phyloP scores from a whole-genome alignment of 2,888 invertebrate species.

The Hymenopus coronatus region DNA sequence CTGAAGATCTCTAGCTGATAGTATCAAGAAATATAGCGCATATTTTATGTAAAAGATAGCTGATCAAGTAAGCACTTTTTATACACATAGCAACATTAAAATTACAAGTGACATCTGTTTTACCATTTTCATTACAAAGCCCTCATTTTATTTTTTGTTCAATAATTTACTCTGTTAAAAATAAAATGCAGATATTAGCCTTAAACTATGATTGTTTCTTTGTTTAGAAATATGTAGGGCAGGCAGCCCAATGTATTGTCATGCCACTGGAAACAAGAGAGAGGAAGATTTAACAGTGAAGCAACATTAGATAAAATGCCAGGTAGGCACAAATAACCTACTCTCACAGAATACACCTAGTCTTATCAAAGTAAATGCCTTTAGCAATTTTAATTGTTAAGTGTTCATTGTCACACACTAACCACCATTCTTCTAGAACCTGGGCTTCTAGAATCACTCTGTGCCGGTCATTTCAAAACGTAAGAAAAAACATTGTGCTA shows the following conservation, averaged over 20 bases:
- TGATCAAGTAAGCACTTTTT: background rate
- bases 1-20: background rate
- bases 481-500: background rate
- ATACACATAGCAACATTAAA: background rate
- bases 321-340: background rate
- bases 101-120: background rate
- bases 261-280: constrained; percentile 9
- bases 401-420: background rate
- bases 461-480: background rate
- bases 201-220: background rate
- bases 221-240: background rate
- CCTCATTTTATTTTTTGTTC: background rate
- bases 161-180: background rate
- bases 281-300: background rate
- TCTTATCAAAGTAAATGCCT: background rate
- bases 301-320: background rate
- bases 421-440: background rate
- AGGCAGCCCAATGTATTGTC: constrained; percentile 3
- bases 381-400: background rate
- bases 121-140: background rate
- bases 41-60: background rate
- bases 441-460: background rate
- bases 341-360: background rate
- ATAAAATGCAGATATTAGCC: background rate
- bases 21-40: background rate